Evolutionary conservation across 1,140 invertebrate species (phyloP).

Genomic region (Colletes latitarsis): DNA sequence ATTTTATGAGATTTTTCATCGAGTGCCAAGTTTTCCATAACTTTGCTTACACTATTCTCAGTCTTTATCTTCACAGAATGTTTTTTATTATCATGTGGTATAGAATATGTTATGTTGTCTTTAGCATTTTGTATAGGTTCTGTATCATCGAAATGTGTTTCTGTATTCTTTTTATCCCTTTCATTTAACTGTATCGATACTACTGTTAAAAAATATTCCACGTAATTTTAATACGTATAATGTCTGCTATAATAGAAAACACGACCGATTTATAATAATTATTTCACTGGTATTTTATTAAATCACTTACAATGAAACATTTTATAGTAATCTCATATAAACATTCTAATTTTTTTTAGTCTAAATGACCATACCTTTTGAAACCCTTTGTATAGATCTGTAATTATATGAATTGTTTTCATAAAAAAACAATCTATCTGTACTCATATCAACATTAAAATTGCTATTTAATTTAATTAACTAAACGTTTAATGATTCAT

Average conservation of each 20-base stretch:
- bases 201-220: not conserved
- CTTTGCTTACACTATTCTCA: too few species aligned
- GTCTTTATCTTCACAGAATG: too few species aligned
- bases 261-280: not conserved
- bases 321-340: slow-evolving; percentile 3
- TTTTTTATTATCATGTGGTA: slow-evolving; percentile 57
- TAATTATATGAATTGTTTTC: not conserved
- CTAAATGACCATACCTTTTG: not conserved
- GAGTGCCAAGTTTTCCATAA: slow-evolving; percentile 63
- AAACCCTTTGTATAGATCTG: not conserved
- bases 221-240: not conserved
- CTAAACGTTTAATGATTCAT: slow-evolving; percentile 26
- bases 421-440: not conserved
- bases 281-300: slow-evolving; percentile 13
- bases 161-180: not conserved
- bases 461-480: not conserved
- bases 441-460: not conserved
- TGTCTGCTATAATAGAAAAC: not conserved
- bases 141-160: slow-evolving; percentile 43
- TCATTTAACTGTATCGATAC: too few species aligned
- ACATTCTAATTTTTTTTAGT: not conserved
- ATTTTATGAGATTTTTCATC: slow-evolving; percentile 44
- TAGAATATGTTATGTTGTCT: slow-evolving; percentile 60
- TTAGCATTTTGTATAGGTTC: slow-evolving; percentile 60
- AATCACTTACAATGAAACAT: slow-evolving; percentile 1